Conservation (phyloP, 2,113 vertebrate genomes). For the Varanus salvator region DNA sequence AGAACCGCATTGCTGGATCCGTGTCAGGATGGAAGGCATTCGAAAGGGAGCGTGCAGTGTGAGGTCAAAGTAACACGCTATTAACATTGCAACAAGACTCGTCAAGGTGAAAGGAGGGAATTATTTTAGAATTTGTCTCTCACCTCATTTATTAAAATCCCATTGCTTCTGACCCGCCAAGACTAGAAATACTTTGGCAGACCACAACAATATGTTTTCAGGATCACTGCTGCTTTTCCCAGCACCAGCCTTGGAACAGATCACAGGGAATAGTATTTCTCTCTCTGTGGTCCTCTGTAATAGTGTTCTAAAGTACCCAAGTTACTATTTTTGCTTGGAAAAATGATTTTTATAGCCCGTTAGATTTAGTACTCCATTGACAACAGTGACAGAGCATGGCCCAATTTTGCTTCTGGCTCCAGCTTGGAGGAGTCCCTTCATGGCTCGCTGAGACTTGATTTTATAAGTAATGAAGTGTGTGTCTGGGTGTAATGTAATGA, state of each 20-base stretch:
- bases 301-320: slow-evolving; percentile 14
- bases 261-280: not conserved
- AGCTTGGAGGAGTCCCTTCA: not conserved
- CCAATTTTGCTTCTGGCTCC: slow-evolving; percentile 4
- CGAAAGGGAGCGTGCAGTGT: slow-evolving; percentile 23
- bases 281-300: slow-evolving; percentile 33
- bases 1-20: slow-evolving; percentile 30
- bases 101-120: slow-evolving; percentile 37
- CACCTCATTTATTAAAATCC: slow-evolving; percentile 29
- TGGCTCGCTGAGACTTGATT: not conserved
- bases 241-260: slow-evolving; percentile 1
- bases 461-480: slow-evolving; percentile 20
- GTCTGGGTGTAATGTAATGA: not conserved
- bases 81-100: slow-evolving; percentile 44
- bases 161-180: slow-evolving; percentile 1
- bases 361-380: slow-evolving; percentile 19
- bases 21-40: slow-evolving; percentile 3
- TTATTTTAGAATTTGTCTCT: slow-evolving; percentile 46
- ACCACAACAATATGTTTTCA: slow-evolving; percentile 10
- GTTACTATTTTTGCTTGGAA: slow-evolving; percentile 11
- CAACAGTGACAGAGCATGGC: not conserved
- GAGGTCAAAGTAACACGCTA: slow-evolving; percentile 31
- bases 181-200: slow-evolving; percentile 7
- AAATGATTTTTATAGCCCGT: slow-evolving; percentile 12
- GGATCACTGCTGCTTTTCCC: not conserved